Base-by-base conservation (phyloP, 1,140 invertebrate genomes). In the Onthophagus taurus region DNA sequence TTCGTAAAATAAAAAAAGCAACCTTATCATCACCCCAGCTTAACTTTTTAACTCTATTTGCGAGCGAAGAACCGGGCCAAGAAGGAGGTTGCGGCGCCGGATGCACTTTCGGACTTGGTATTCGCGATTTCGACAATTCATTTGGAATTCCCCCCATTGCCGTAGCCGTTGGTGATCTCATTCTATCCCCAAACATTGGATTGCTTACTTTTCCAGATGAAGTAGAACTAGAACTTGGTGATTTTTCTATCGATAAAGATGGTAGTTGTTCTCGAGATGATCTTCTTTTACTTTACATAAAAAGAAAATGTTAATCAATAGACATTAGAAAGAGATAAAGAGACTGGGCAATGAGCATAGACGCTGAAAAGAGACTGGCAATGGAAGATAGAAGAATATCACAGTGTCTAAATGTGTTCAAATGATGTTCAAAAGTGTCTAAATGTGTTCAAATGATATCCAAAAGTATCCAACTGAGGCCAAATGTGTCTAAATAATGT, bases 11-110 rank as follows among this genome's bases (percentile, higher is more conserved):
- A 2, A 6, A 29, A 41, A 2, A 21, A 26, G 24, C 9, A 49
- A 60, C 57, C 59, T 58, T 61, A 49, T 83, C 79, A 56, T 84
- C 80, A 51, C 81, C 77, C 80, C 81, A 84, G 33, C 78, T 82
- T 11, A 84, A 61, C 54, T 83, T 83, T 54, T 83, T 83, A 0
- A 83, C 76, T 43, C 78, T 67, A 35, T 72, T 67, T 0, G 78
- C 76, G 16, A 77, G 72, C 7, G 76, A 75, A 2, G 66, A 69
- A 17, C 42, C 38, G 7, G 55, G 54, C 59, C 58, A 62, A 30
- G 53, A 21, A 16, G 49, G 57, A 8, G 58, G 59, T 42, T 59
- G 54, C 8, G 62, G 63, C 8, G 63, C 63, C 7, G 63, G 63
- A 57, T 65, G 57, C 9, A 64, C 55, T 53, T 65, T 64, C 5